phyloP scores from a whole-genome alignment of 2,888 invertebrate genomes.

The Melipona beecheii region DNA sequence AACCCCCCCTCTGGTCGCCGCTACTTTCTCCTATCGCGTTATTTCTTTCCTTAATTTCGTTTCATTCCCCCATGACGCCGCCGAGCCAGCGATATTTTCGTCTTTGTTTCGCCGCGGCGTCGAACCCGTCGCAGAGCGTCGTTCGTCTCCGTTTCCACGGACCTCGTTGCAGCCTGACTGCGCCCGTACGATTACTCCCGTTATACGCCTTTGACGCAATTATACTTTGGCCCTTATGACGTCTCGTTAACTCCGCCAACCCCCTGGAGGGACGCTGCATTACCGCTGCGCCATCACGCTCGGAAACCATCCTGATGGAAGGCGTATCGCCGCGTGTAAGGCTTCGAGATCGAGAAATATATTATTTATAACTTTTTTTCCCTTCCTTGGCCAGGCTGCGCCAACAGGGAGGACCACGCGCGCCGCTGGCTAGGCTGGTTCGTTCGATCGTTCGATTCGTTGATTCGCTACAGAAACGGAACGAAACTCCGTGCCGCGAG shows the following conservation, averaged over 20 bases:
- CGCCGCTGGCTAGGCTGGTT: no score
- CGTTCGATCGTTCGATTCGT: neutral
- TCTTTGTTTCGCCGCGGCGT: conserved; percentile 4
- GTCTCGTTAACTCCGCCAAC: conserved; percentile 73
- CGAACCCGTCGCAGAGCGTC: conserved; percentile 14
- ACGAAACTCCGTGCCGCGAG: neutral
- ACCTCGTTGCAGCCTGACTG: conserved; percentile 53
- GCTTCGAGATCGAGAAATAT: conserved; percentile 45
- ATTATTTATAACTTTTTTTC: conserved; percentile 43
- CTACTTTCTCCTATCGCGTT: conserved; percentile 64
- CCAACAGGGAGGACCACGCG: neutral
- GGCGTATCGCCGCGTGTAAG: conserved; percentile 13
- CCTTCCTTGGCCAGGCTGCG: neutral
- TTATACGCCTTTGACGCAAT: conserved; percentile 77
- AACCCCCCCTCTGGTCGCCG: conserved; percentile 33
- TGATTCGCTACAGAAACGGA: neutral
- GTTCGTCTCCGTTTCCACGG: conserved; percentile 34
- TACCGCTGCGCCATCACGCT: conserved; percentile 54
- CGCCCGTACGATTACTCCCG: conserved; percentile 72
- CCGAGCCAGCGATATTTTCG: conserved; percentile 5
- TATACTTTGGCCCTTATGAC: conserved; percentile 74
- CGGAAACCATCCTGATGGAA: conserved; percentile 28
- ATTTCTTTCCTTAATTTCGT: conserved; percentile 74
- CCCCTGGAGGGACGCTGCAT: conserved; percentile 58
- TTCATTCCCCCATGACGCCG: conserved; percentile 62